These are phyloP conservation scores for Lagria hirta DNA, from an alignment of 2,888 invertebrate species.

Conservation along the genomic window DNA sequence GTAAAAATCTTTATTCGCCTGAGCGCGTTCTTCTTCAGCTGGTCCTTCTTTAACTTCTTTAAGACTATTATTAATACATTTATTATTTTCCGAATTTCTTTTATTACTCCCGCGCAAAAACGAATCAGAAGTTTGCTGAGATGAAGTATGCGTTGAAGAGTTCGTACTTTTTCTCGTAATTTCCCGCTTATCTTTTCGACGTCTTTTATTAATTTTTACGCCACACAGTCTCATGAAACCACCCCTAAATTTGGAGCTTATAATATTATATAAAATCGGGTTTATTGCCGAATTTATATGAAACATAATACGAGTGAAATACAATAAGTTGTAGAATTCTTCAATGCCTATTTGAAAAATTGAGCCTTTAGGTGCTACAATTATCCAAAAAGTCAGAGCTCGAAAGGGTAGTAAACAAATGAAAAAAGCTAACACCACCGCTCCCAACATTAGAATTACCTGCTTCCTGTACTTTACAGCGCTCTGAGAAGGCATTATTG, in stretches of 20 bases:
- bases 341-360: conserved; percentile 70
- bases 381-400: conserved; percentile 84
- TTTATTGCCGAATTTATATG: conserved; percentile 90
- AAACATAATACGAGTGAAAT: conserved; percentile 83
- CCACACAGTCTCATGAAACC: conserved; percentile 73
- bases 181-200: conserved; percentile 52
- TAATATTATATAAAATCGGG: conserved; percentile 87
- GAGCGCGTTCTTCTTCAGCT: conserved; percentile 39
- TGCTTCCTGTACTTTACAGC: conserved; percentile 75
- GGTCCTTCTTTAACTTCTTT: conserved; percentile 44
- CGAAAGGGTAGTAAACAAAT: conserved; percentile 87
- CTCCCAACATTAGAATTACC: conserved; percentile 85
- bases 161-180: conserved; percentile 64
- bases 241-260: conserved; percentile 87
- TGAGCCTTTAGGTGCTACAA: conserved; percentile 70
- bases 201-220: conserved; percentile 45
- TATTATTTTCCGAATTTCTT: conserved; percentile 42
- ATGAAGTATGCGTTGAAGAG: conserved; percentile 63
- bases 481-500: conserved; percentile 56
- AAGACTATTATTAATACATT: conserved; percentile 40
- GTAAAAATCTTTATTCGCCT: conserved; percentile 33
- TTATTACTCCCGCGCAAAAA: conserved; percentile 64
- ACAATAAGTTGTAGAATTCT: conserved; percentile 78
- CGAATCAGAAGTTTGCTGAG: conserved; percentile 63
- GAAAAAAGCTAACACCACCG: conserved; percentile 89